phyloP scores from a whole-genome alignment of 2,888 invertebrate species.

The Bembecia ichneumoniformis region DNA sequence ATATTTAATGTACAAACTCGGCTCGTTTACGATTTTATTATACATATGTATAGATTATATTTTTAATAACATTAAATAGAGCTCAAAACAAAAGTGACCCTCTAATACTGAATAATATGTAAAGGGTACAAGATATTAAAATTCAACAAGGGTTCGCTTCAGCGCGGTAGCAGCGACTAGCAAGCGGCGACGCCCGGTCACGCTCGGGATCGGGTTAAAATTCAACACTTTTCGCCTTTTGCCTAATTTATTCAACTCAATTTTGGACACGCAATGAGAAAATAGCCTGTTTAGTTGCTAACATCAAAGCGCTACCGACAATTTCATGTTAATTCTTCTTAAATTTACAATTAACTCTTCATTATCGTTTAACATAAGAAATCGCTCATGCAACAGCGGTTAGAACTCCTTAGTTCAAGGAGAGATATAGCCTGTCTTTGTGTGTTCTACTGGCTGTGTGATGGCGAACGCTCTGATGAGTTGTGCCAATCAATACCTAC shows the following conservation, averaged over 20 bases:
- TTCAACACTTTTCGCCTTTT: slow-evolving; percentile 53
- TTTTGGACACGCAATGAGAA: slow-evolving; percentile 51
- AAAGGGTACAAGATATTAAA: slow-evolving; percentile 9
- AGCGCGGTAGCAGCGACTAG: slow-evolving; percentile 1
- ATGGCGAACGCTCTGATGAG: no score
- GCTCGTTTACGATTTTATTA: no score
- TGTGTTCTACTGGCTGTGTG: no score
- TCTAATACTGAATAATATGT: slow-evolving; percentile 4
- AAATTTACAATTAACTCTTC: background rate
- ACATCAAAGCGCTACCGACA: background rate
- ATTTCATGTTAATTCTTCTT: background rate
- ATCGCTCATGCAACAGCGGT: no score
- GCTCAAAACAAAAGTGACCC: background rate
- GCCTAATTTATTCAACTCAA: slow-evolving; percentile 64
- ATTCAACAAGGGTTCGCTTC: slow-evolving; percentile 7
- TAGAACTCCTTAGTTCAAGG: no score
- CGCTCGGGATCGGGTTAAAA: slow-evolving; percentile 48
- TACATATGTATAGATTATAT: no score
- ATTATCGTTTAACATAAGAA: no score
- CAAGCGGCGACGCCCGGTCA: slow-evolving; percentile 16
- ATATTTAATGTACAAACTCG: no score
- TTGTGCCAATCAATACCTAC: no score
- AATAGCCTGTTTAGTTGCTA: slow-evolving; percentile 36
- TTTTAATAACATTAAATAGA: no score
- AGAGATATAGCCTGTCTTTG: no score